These are phyloP conservation scores for Anomalospiza imberbis DNA, from an alignment of 2,797 vertebrate genomes.

Conservation along the genomic window DNA sequence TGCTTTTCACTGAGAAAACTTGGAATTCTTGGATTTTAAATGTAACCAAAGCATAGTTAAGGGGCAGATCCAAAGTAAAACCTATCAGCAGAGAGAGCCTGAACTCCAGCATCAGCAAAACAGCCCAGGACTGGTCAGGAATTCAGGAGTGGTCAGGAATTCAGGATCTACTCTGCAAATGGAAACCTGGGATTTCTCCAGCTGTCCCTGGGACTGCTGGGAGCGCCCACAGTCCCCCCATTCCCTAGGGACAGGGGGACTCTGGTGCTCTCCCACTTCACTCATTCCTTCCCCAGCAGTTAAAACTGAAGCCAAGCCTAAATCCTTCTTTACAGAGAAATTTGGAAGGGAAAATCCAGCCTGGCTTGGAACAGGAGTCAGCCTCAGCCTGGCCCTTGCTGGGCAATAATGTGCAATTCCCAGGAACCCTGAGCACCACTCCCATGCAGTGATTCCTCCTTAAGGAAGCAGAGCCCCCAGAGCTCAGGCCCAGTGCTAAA, in stretches of 20 bases:
- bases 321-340: background rate
- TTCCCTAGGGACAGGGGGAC: background rate
- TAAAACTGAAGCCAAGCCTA: background rate
- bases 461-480: background rate
- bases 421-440: background rate
- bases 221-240: too few species aligned
- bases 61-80: background rate
- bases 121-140: background rate
- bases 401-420: background rate
- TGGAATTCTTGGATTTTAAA: background rate
- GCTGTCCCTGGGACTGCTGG: background rate
- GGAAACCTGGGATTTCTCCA: background rate
- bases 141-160: background rate
- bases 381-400: background rate
- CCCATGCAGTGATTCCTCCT: background rate
- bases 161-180: background rate
- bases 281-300: background rate
- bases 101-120: background rate
- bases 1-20: background rate
- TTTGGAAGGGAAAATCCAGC: background rate
- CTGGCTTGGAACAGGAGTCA: background rate
- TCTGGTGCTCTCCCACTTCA: background rate
- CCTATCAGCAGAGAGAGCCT: background rate
- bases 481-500: background rate
- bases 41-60: background rate